Percentiles rank a stretch among this genome's conserved stretches.
Conservation (phyloP, 1,140 invertebrate species). For the Popillia japonica region DNA sequence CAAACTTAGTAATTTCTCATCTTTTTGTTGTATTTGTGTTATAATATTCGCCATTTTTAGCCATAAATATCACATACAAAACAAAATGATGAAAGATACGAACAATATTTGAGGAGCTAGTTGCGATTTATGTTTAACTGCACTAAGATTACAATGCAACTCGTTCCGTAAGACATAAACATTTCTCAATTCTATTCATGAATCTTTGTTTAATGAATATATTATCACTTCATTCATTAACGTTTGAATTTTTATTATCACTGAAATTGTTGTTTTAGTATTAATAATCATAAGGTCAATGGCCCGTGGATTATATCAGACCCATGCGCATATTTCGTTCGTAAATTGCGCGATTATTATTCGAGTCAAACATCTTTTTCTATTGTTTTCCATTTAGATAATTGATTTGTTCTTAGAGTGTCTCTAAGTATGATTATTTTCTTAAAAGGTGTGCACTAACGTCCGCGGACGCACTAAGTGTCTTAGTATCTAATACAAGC, state of each 20-base stretch:
- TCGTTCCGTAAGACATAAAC: constrained; percentile 2
- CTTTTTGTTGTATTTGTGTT: not conserved
- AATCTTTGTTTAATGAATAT: constrained; percentile 31
- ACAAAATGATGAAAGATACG: not conserved
- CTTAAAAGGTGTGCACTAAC: too few relatives aligned
- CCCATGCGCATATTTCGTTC: not conserved
- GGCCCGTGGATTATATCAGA: not conserved
- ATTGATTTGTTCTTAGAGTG: not conserved
- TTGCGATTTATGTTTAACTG: not conserved
- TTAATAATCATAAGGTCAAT: constrained; percentile 18
- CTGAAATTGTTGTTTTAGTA: constrained; percentile 32
- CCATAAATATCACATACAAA: not conserved
- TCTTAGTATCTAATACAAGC: not conserved
- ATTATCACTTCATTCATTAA: constrained; percentile 33
- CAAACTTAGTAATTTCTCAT: not conserved
- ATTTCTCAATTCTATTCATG: constrained; percentile 28
- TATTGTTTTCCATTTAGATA: not conserved
- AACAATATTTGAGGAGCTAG: not conserved
- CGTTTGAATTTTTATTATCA: constrained; percentile 20
- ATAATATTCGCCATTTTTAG: not conserved
- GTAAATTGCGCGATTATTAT: not conserved
- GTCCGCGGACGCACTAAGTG: not conserved
- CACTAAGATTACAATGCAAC: not conserved
- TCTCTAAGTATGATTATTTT: too few relatives aligned
- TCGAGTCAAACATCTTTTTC: not conserved